Percentiles rank a stretch among this genome's conserved stretches.
Conservation (phyloP, 53 echinoderm and acorn worm genomes). For the Apostichopus leukothele region DNA sequence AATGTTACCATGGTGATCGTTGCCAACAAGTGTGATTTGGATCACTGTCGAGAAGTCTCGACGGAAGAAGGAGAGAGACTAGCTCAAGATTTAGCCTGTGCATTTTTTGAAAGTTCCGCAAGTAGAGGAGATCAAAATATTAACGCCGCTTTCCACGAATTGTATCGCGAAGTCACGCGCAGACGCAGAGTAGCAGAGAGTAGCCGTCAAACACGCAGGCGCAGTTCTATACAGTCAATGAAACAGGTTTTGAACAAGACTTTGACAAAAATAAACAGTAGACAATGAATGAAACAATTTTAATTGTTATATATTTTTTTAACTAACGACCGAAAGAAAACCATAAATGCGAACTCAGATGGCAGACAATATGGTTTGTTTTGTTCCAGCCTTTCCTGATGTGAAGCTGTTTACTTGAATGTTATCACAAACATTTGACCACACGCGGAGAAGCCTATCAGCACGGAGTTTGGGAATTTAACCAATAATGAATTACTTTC, state of each 20-base stretch:
- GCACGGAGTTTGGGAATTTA: too few relatives aligned
- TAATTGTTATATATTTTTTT: too few relatives aligned
- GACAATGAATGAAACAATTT: slow-evolving; percentile 56
- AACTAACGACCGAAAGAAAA: too few relatives aligned
- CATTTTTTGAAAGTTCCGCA: slow-evolving; percentile 88
- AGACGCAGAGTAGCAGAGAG: slow-evolving; percentile 68
- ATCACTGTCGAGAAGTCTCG: slow-evolving; percentile 77
- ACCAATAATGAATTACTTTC: too few relatives aligned
- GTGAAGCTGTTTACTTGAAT: too few relatives aligned
- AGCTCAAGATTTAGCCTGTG: slow-evolving; percentile 85
- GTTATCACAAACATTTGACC: too few relatives aligned
- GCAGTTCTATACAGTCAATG: slow-evolving; percentile 97
- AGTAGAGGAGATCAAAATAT: slow-evolving; percentile 78
- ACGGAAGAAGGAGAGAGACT: slow-evolving; percentile 93
- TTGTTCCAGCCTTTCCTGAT: too few relatives aligned
- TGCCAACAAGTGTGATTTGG: slow-evolving; percentile 90
- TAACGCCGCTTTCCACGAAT: slow-evolving; percentile 86
- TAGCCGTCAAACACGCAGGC: slow-evolving; percentile 67
- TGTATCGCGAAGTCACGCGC: slow-evolving; percentile 84
- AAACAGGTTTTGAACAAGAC: slow-evolving; percentile 96
- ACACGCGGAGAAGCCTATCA: too few relatives aligned
- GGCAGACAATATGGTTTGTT: too few relatives aligned
- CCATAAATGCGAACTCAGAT: too few relatives aligned
- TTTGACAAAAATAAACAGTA: slow-evolving; percentile 91
- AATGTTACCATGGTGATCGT: slow-evolving; percentile 89